Percentiles rank a stretch among this genome's conserved stretches.
Evolutionary conservation across 2,888 invertebrate genomes (phyloP).

Genomic region (Heliothis peltigera): DNA sequence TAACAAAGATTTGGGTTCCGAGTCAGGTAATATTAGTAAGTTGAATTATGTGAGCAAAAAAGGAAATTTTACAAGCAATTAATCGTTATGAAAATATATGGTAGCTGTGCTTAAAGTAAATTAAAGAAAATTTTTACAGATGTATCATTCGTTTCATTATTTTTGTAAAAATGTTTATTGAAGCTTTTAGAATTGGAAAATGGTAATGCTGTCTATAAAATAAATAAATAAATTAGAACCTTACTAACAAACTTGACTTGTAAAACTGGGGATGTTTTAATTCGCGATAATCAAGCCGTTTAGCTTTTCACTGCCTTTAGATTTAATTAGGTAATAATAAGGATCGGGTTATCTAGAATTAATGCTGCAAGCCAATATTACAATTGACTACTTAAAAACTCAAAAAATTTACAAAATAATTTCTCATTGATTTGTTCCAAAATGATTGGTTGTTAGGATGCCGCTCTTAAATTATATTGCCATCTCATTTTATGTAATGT

Average conservation of each 20-base stretch:
- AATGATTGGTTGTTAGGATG: neutral
- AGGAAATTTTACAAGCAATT: neutral
- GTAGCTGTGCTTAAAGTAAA: neutral
- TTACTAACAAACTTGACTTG: conserved; percentile 54
- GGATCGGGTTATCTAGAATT: conserved; percentile 58
- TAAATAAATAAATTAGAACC: conserved; percentile 7
- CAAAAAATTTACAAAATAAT: neutral
- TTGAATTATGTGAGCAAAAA: conserved; percentile 12
- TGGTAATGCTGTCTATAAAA: neutral
- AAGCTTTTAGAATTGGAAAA: neutral
- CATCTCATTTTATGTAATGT: conserved; percentile 45
- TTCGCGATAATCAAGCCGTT: conserved; percentile 61
- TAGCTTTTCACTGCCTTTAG: conserved; percentile 63
- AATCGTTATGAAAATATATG: neutral
- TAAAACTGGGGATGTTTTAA: conserved; percentile 52
- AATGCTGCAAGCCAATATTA: conserved; percentile 30
- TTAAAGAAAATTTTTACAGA: neutral
- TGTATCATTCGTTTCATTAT: conserved; percentile 14
- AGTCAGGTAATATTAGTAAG: conserved; percentile 51
- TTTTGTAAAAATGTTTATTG: conserved; percentile 14
- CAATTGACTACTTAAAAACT: conserved; percentile 9
- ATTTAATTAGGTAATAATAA: conserved; percentile 48
- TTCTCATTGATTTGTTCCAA: neutral
- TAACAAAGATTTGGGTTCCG: conserved; percentile 41
- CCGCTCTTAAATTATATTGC: conserved; percentile 39